Evolutionary conservation across 1,140 invertebrate genomes (phyloP).

Genomic region (Drosophila arawakana): DNA sequence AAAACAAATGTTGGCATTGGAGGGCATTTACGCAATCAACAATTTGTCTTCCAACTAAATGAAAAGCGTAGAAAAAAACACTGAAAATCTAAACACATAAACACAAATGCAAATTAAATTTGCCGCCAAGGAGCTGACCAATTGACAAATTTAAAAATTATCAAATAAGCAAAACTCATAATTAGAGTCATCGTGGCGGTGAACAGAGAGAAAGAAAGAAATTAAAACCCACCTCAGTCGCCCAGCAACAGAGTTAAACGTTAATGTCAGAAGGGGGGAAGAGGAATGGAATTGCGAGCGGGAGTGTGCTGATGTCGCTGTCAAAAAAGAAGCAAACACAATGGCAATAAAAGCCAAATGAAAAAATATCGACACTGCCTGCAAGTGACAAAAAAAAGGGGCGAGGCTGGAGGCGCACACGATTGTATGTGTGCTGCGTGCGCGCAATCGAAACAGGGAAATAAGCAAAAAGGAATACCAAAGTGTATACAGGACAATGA

Average conservation of each 20-base stretch:
- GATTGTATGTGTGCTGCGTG: conserved; percentile 25
- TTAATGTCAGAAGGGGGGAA: neutral
- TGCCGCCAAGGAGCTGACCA: conserved; percentile 1
- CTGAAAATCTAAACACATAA: conserved; percentile 1
- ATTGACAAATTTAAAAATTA: neutral
- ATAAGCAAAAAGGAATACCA: conserved; percentile 30
- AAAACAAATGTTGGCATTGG: conserved; percentile 61
- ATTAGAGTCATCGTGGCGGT: conserved; percentile 25
- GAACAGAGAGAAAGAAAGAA: conserved; percentile 20
- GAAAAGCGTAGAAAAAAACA: conserved; percentile 56
- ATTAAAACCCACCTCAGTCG: conserved; percentile 13
- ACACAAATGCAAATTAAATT: neutral
- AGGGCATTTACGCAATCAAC: conserved; percentile 47
- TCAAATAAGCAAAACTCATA: conserved; percentile 1
- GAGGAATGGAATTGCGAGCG: conserved; percentile 3
- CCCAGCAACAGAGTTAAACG: conserved; percentile 39
- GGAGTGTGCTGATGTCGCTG: conserved; percentile 13
- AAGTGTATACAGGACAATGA: conserved; percentile 39
- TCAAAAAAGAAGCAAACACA: conserved; percentile 26
- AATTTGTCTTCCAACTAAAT: conserved; percentile 29
- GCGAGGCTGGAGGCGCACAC: conserved; percentile 28
- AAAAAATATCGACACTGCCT: conserved; percentile 38
- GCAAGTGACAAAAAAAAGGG: conserved; percentile 37
- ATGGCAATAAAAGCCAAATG: conserved; percentile 28
- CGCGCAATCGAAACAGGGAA: conserved; percentile 46